These are phyloP conservation scores for Mohoua ochrocephala DNA, from an alignment of 2,113 vertebrate genomes.

Conservation along the genomic window DNA sequence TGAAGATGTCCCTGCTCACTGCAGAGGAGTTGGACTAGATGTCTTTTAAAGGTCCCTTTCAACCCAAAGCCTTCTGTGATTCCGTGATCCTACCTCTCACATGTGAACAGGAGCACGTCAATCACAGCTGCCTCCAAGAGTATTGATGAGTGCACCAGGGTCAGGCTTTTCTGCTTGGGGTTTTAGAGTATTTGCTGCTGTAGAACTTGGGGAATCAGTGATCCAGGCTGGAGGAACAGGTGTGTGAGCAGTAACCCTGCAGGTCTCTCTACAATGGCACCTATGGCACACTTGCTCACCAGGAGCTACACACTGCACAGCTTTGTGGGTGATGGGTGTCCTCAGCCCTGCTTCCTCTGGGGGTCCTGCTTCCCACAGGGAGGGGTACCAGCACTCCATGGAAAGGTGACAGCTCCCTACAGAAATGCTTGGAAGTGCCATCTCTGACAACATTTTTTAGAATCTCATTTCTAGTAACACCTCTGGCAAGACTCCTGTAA, in stretches of 20 bases:
- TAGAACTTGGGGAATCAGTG: neutral
- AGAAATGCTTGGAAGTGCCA: neutral
- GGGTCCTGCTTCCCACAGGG: neutral
- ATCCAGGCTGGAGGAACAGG: neutral
- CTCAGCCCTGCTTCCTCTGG: neutral
- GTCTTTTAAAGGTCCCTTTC: neutral
- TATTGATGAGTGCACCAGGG: fast-evolving
- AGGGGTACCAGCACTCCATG: fast-evolving
- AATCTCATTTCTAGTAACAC: neutral
- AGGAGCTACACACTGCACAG: neutral
- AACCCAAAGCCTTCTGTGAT: neutral
- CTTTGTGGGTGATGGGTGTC: fast-evolving
- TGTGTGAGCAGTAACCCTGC: neutral
- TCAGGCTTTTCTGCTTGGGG: neutral
- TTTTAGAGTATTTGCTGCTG: neutral
- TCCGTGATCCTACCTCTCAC: neutral
- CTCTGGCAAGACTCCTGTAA: neutral
- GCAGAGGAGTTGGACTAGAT: neutral
- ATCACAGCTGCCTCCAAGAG: neutral
- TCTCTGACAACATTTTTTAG: neutral
- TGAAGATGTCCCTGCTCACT: neutral
- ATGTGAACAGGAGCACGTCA: neutral
- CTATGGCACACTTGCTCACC: neutral
- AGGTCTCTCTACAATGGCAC: neutral
- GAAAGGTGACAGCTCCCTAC: neutral